phyloP scores from a whole-genome alignment of 2,888 invertebrate genomes.

The Heliconius ethilla region DNA sequence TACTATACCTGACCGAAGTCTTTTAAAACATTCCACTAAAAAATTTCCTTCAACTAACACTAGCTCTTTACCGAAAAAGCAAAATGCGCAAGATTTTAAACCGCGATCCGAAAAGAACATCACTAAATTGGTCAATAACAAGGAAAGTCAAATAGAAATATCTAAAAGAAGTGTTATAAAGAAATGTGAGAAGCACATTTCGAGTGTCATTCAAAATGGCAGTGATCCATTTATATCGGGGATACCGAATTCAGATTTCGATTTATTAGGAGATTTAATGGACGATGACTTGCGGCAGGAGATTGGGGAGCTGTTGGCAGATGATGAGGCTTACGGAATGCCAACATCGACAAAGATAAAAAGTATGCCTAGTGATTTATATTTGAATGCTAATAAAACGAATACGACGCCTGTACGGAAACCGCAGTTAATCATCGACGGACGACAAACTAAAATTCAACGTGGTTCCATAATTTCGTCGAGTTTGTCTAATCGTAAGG shows the following conservation, averaged over 20 bases:
- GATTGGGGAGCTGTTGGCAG: constrained; percentile 70
- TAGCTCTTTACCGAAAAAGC: neutral
- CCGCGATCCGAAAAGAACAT: constrained; percentile 8
- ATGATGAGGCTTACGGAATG: constrained; percentile 60
- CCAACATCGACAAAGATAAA: constrained; percentile 46
- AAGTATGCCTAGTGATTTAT: constrained; percentile 16
- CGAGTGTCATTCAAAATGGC: constrained; percentile 39
- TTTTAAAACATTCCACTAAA: constrained; percentile 12
- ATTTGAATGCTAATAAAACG: constrained; percentile 6
- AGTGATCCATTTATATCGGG: constrained; percentile 66
- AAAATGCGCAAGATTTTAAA: constrained; percentile 7
- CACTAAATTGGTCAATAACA: neutral
- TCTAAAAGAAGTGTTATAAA: constrained; percentile 23
- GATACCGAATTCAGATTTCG: constrained; percentile 69
- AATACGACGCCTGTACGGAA: constrained; percentile 3
- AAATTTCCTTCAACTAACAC: neutral
- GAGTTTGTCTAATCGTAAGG: neutral
- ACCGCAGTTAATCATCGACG: constrained; percentile 12
- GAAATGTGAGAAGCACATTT: constrained; percentile 25
- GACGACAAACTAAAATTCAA: neutral
- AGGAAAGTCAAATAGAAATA: constrained; percentile 11
- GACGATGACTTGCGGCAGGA: constrained; percentile 74
- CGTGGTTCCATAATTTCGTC: neutral
- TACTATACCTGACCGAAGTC: constrained; percentile 13
- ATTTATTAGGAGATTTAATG: constrained; percentile 74